Base-by-base conservation (phyloP, 2,888 invertebrate genomes). In the Myopa testacea region DNA sequence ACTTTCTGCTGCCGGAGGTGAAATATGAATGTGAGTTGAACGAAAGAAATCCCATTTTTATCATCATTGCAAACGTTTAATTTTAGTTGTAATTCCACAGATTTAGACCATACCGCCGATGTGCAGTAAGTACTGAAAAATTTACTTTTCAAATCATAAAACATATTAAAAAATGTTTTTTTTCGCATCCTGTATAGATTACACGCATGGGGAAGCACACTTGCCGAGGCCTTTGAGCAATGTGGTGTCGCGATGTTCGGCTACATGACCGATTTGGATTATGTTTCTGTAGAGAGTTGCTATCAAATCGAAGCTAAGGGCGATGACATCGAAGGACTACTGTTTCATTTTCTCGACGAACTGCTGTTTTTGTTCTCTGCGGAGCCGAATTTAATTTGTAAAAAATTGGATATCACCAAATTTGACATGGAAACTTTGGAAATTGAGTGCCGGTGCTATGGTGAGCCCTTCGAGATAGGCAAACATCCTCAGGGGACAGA, bases 401-500 rank as follows among this genome's bases (percentile, higher is more conserved):
- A 94, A 91, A 96, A 96, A 90, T 90, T 99, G 81, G 93, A 93
- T 83, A 97, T 99, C 81, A 93, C 93, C 45, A 95, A 96, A 88
- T 97, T 98, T 89, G 94, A 97, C 87, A 91, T 91, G 76, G 94
- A 94, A 84, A 94, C 94, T 83, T 96, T 96, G 87, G 93, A 92
- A 85, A 95, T 98, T 85, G 93, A 93, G 82, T 94, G 94, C 85
- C 92, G 92, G 83, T 94, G 94, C 87, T 96, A 94, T 86, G 98
- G 99, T n/a, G 99, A 99, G 90, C 94, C 95, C 84, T 99, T 99
- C 90, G 92, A 93, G 84, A 91, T 98, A 77, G 94, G 94, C 1
- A 98, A 96, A 89, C 99, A 99, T 91, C 96, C 98, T 0, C 99
- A 98, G 90, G 99, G 98, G 16, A 95, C 97, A 3, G 99, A 99